phyloP scores from a whole-genome alignment of 1,140 invertebrate genomes.

The Whitmania pigra region DNA sequence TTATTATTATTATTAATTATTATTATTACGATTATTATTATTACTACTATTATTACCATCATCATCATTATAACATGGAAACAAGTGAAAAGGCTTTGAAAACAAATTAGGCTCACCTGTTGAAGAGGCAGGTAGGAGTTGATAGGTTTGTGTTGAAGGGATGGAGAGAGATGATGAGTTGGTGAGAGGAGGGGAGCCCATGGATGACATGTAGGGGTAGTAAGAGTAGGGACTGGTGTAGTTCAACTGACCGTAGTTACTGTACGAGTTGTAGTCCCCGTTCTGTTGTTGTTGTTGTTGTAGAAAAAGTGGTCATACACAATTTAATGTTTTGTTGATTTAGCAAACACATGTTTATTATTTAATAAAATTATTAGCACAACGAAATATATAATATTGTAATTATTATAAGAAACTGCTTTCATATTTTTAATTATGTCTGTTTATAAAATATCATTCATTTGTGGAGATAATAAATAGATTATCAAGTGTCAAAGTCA shows the following conservation, averaged over 20 bases:
- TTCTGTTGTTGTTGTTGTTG: no score
- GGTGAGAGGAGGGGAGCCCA: conserved; percentile 11
- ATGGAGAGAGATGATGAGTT: conserved; percentile 25
- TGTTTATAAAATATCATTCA: no score
- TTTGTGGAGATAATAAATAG: no score
- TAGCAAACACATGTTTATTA: no score
- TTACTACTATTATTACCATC: conserved; percentile 16
- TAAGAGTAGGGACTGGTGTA: conserved; percentile 26
- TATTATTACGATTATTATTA: conserved; percentile 2
- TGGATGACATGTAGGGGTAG: conserved; percentile 28
- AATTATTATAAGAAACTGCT: no score
- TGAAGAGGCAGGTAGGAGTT: conserved; percentile 29
- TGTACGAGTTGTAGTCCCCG: conserved; percentile 26
- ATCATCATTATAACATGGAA: conserved; percentile 21
- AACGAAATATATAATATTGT: no score
- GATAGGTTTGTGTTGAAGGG: conserved; percentile 34
- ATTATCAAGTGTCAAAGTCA: no score
- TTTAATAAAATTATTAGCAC: no score
- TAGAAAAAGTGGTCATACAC: no score
- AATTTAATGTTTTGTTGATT: no score
- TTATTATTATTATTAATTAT: neutral
- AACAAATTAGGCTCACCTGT: conserved; percentile 3
- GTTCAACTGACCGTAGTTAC: conserved; percentile 25
- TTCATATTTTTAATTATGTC: no score
- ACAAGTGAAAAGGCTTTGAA: no score